phyloP scores from a whole-genome alignment of 2,888 invertebrate species.

The Aphodius sticticus region DNA sequence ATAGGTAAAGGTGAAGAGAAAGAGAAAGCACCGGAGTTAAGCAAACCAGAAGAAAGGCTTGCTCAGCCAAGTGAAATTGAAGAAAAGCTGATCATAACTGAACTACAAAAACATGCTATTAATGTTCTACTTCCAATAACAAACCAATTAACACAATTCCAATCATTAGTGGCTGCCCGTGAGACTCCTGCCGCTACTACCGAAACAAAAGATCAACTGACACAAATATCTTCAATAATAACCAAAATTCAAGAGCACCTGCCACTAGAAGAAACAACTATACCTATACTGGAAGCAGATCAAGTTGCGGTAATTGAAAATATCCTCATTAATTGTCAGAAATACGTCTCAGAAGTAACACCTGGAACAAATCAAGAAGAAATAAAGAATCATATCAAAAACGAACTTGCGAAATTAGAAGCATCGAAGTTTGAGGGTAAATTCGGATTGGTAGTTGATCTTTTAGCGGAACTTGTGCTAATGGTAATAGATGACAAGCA shows the following conservation, averaged over 20 bases:
- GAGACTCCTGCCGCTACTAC: conserved; percentile 5
- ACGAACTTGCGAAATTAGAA: conserved; percentile 5
- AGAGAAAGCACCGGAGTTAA: not conserved
- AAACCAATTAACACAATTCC: not conserved
- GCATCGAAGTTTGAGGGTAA: conserved; percentile 5
- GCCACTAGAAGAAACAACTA: not conserved
- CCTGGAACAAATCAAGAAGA: conserved; percentile 4
- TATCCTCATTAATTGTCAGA: conserved; percentile 7
- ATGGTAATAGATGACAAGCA: conserved; percentile 11
- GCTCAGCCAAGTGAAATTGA: not conserved
- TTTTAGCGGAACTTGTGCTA: conserved; percentile 9
- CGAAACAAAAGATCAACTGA: not conserved
- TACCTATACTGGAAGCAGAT: not conserved
- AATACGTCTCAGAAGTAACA: conserved; percentile 10
- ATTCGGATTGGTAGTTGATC: not conserved
- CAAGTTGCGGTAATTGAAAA: conserved; percentile 7
- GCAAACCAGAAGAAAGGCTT: not conserved
- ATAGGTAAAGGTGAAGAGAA: conserved; percentile 12
- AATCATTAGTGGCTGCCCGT: not conserved
- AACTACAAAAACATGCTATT: conserved; percentile 13
- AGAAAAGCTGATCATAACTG: conserved; percentile 11
- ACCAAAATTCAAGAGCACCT: not conserved
- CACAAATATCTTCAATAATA: not conserved
- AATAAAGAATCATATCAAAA: conserved; percentile 9
- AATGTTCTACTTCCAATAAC: conserved; percentile 12